These are phyloP conservation scores for Tympanoctomys barrerae DNA, from an alignment of 2,797 vertebrate genomes.

Conservation along the genomic window DNA sequence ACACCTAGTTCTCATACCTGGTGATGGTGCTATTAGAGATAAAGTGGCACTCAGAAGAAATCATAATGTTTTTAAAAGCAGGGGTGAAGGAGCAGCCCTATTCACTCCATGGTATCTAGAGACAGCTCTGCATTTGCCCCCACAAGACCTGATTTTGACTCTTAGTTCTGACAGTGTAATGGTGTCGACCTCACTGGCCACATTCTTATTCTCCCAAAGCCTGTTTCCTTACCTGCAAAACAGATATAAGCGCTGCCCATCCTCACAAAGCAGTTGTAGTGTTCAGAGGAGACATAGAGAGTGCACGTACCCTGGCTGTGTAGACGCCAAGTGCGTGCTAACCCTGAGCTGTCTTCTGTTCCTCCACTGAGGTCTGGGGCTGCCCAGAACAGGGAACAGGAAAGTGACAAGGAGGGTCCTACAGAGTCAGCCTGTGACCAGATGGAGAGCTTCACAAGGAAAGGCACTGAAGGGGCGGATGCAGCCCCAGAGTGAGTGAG, in stretches of 20 bases:
- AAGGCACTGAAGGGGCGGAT: not conserved
- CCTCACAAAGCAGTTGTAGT: not conserved
- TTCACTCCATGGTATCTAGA: not conserved
- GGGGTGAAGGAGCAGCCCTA: not conserved
- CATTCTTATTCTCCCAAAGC: not conserved
- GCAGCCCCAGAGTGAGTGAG: not conserved
- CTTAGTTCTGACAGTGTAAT: not conserved
- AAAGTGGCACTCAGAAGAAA: not conserved
- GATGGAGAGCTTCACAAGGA: not conserved
- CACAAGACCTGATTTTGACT: not conserved
- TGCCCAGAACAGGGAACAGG: not conserved
- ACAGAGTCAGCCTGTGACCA: not conserved
- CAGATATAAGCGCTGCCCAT: not conserved
- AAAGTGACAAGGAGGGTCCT: not conserved
- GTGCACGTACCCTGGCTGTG: accelerated
- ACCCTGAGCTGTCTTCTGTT: not conserved
- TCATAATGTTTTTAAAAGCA: not conserved
- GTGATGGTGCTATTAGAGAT: not conserved
- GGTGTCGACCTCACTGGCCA: not conserved
- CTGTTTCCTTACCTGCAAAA: not conserved
- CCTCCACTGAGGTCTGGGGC: not conserved
- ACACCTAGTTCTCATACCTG: not conserved
- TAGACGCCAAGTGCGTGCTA: accelerated
- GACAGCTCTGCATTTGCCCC: not conserved
- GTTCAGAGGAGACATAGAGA: not conserved